Base-by-base conservation (phyloP, 2,113 vertebrate species). In the Macroglossus sobrinus region DNA sequence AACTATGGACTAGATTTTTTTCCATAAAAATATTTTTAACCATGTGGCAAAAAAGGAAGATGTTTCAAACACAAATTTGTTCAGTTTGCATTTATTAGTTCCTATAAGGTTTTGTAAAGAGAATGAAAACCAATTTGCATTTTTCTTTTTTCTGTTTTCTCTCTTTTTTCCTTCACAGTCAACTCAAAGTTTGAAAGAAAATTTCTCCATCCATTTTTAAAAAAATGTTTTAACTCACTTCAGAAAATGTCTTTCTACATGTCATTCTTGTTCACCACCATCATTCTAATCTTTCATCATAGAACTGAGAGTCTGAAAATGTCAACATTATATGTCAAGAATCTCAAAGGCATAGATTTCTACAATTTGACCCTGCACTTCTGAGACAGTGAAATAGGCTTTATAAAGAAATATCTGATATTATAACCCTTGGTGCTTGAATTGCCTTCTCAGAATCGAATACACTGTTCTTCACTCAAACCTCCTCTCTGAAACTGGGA, bases 241-340 rank as follows among this genome's bases (percentile, higher is more conserved):
- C 47, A 88, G 84, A 95, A 93, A 96, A 79, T 74, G 38, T 87
- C 96, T 95, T 95, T 88, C 55, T 78, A 45, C 59, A 93, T 90
- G 84, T 93, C 64, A 76, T 78, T 90, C 80, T 61, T 90, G 74
- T 92, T 90, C 84, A 63, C 71, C 4, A 50, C 24, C 84, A n/a
- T 93, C 89, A 79, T 66, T 96, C 75, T 93, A 81, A 96, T 86
- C 92, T 95, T 95, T 89, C 91, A 71, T 84, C 88, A 81, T 12
- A 84, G 40, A 89, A 81, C 40, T 78, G 86, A 93, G 26, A 61
- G 84, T 86, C 82, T 84, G 69, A 79, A 97, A 96, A 92, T 96
- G 92, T 97, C 95, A 95, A 87, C 84, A 30, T 78, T 92, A 43
- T 71, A 92, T 71, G 92, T 94, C 92, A 94, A 75, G 55, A 93